These are phyloP conservation scores for Nemapogon koenigi DNA, from an alignment of 2,888 invertebrate species.

Conservation along the genomic window DNA sequence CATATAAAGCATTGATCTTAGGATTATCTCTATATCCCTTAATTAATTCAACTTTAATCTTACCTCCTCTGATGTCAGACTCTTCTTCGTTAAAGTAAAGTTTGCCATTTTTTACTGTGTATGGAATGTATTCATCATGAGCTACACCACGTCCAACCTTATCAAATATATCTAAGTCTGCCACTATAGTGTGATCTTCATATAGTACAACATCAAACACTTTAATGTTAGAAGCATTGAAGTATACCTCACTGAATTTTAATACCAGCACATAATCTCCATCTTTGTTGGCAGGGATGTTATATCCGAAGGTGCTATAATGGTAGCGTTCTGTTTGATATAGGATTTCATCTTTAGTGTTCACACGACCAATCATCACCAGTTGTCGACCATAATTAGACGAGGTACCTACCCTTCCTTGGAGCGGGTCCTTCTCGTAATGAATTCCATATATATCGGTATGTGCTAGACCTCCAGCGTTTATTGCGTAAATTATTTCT, in stretches of 20 bases:
- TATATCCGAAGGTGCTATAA: slow-evolving; percentile 92
- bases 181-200: slow-evolving; percentile 89
- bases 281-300: slow-evolving; percentile 84
- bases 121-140: slow-evolving; percentile 92
- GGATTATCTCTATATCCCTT: slow-evolving; percentile 96
- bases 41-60: slow-evolving; percentile 87
- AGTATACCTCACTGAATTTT: slow-evolving; percentile 98
- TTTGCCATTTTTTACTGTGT: slow-evolving; percentile 81
- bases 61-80: slow-evolving; percentile 83
- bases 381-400: slow-evolving; percentile 94
- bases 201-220: slow-evolving; percentile 95
- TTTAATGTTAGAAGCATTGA: slow-evolving; percentile 91
- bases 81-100: slow-evolving; percentile 85
- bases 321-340: slow-evolving; percentile 98
- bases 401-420: slow-evolving; percentile 76
- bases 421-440: slow-evolving; percentile 85
- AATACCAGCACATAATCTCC: slow-evolving; percentile 94
- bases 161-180: slow-evolving; percentile 93
- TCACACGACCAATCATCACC: slow-evolving; percentile 83
- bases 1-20: slow-evolving; percentile 94
- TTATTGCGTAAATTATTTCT: slow-evolving; percentile 84
- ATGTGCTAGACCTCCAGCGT: slow-evolving; percentile 91
- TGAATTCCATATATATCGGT: slow-evolving; percentile 86
- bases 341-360: slow-evolving; percentile 80
- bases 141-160: slow-evolving; percentile 93